Evolutionary conservation across 2,113 vertebrate genomes (phyloP).

Genomic region (Datnioides undecimradiatus): DNA sequence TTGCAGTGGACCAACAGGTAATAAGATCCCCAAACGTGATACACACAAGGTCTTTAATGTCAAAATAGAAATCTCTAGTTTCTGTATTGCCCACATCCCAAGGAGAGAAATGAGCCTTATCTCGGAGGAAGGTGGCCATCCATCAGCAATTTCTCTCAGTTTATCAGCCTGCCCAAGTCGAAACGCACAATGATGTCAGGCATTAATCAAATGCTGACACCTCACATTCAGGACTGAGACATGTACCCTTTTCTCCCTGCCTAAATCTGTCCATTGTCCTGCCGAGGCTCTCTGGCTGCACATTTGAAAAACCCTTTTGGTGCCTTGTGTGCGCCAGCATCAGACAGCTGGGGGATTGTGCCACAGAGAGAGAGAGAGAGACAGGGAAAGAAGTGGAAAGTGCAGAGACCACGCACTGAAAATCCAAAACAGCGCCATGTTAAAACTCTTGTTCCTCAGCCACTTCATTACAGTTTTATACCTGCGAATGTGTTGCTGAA

Average conservation of each 20-base stretch:
- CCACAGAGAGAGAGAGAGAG: slow-evolving; percentile 16
- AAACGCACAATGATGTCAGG: slow-evolving; percentile 72
- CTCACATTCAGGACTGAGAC: slow-evolving; percentile 68
- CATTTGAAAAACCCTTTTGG: slow-evolving; percentile 35
- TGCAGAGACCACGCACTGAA: background rate
- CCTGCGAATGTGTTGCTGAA: slow-evolving; percentile 30
- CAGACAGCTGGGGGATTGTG: slow-evolving; percentile 5
- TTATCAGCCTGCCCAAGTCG: slow-evolving; percentile 76
- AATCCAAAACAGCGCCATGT: slow-evolving; percentile 31
- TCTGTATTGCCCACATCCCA: slow-evolving; percentile 49
- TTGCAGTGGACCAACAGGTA: slow-evolving; percentile 41
- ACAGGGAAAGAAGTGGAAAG: slow-evolving; percentile 21
- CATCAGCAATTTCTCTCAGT: slow-evolving; percentile 76
- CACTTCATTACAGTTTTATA: slow-evolving; percentile 45
- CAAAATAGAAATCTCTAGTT: slow-evolving; percentile 66
- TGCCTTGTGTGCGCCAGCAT: slow-evolving; percentile 6
- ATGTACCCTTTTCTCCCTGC: slow-evolving; percentile 57
- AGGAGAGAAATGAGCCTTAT: slow-evolving; percentile 78
- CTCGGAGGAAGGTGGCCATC: slow-evolving; percentile 74
- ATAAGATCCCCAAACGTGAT: slow-evolving; percentile 58
- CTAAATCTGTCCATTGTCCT: slow-evolving; percentile 46
- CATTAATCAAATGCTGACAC: slow-evolving; percentile 83
- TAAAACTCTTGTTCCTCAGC: slow-evolving; percentile 9
- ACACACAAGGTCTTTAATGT: slow-evolving; percentile 62
- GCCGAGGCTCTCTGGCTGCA: slow-evolving; percentile 32